Conservation (phyloP, 2,888 invertebrate genomes). For the Arenicola marina region DNA sequence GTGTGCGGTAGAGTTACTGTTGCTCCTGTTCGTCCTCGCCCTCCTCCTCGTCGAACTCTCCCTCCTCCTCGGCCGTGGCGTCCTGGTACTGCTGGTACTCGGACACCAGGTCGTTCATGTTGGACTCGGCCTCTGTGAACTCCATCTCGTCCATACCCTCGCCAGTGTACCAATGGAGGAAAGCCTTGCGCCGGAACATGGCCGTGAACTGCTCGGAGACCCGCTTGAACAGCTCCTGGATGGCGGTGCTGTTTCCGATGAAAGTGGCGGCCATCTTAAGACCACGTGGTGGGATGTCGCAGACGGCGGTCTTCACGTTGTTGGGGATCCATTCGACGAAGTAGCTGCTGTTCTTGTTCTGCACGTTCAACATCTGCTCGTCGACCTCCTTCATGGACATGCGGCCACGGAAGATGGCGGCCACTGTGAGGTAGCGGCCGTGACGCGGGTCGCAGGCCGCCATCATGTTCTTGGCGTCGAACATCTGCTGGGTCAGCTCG, state of each 20-base stretch:
- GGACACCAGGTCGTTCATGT: slow-evolving; percentile 74
- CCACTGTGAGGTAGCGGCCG: slow-evolving; percentile 53
- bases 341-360: slow-evolving; percentile 37
- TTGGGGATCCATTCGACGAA: slow-evolving; percentile 38
- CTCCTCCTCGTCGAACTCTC: slow-evolving; percentile 41
- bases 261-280: slow-evolving; percentile 74
- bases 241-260: slow-evolving; percentile 59
- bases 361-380: slow-evolving; percentile 87
- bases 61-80: slow-evolving; percentile 61
- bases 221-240: slow-evolving; percentile 57
- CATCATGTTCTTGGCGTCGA: slow-evolving; percentile 86
- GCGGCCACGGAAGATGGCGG: slow-evolving; percentile 56
- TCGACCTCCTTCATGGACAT: slow-evolving; percentile 65
- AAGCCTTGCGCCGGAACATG: slow-evolving; percentile 95
- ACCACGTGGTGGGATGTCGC: slow-evolving; percentile 69
- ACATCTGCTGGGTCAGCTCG: slow-evolving; percentile 68
- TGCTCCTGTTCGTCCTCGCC: slow-evolving; percentile 24
- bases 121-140: slow-evolving; percentile 94
- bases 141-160: slow-evolving; percentile 99
- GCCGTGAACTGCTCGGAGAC: slow-evolving; percentile 65
- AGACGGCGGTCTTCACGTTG: slow-evolving; percentile 29
- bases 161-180: slow-evolving; percentile 97
- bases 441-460: slow-evolving; percentile 51
- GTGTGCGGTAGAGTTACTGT: too few species aligned
- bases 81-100: slow-evolving; percentile 62